Conservation (phyloP, 1,140 invertebrate species). For the Zaprionus taronus region DNA sequence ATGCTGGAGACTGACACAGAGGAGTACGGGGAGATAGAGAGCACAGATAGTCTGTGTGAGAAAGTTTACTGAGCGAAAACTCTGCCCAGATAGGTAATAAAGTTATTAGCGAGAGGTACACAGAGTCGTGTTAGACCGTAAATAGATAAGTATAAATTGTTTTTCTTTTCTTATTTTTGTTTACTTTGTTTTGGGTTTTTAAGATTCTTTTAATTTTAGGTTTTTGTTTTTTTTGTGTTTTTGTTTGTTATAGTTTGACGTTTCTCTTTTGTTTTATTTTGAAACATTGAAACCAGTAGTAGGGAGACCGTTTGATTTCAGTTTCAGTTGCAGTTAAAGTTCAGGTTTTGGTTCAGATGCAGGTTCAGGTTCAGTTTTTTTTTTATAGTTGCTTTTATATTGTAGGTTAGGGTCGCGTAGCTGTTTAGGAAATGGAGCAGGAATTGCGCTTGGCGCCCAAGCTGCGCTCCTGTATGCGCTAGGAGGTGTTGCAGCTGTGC, state of each 20-base stretch:
- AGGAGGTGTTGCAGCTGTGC: constrained; percentile 92
- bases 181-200: constrained; percentile 12
- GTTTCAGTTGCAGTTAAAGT: constrained; percentile 36
- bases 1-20: not conserved
- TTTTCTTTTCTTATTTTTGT: not conserved
- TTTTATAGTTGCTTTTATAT: not conserved
- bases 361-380: constrained; percentile 16
- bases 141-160: constrained; percentile 32
- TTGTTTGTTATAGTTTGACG: constrained; percentile 11
- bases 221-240: constrained; percentile 5
- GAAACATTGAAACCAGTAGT: constrained; percentile 69
- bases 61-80: constrained; percentile 36
- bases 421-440: constrained; percentile 90
- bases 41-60: constrained; percentile 15
- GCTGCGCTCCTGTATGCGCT: constrained; percentile 91
- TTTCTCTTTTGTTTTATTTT: constrained; percentile 31
- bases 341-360: constrained; percentile 38
- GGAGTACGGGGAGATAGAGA: constrained; percentile 8
- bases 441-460: constrained; percentile 91
- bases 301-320: constrained; percentile 68
- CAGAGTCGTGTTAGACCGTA: constrained; percentile 46
- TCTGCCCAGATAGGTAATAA: constrained; percentile 53
- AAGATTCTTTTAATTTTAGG: not conserved
- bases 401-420: not conserved
- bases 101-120: constrained; percentile 59